Evolutionary conservation across 2,888 invertebrate species (phyloP).

Genomic region (Homarus gammarus): DNA sequence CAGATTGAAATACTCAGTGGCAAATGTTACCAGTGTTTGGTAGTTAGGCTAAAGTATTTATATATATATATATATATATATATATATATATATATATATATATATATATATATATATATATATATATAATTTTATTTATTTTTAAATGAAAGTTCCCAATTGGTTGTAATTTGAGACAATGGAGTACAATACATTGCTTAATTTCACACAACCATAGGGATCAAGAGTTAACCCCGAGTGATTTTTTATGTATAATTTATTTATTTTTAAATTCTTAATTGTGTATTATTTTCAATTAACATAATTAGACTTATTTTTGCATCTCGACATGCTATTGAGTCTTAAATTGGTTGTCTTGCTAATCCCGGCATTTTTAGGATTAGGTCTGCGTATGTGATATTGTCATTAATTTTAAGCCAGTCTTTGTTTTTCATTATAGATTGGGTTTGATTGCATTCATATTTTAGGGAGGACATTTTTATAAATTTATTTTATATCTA

Average conservation of each 20-base stretch:
- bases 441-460: neutral
- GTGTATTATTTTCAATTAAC: too few relatives aligned
- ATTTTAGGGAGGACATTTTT: neutral
- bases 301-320: neutral
- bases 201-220: neutral
- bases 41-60: too few relatives aligned
- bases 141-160: too few relatives aligned
- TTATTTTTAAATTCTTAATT: too few relatives aligned
- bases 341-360: neutral
- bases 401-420: neutral
- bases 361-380: neutral
- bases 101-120: too few relatives aligned
- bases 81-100: too few relatives aligned
- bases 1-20: too few relatives aligned
- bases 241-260: neutral
- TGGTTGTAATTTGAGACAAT: too few relatives aligned
- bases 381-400: conserved; percentile 1
- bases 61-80: too few relatives aligned
- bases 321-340: neutral
- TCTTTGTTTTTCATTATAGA: neutral
- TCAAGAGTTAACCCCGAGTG: neutral
- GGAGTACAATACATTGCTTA: too few relatives aligned
- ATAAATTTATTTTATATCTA: neutral
- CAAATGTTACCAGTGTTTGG: too few relatives aligned
- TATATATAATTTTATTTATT: too few relatives aligned